A percentile compares a stretch with the other conserved stretches of the same genome.
These are phyloP conservation scores for Escarpia spicata DNA, from an alignment of 2,888 invertebrate species.

Conservation along the genomic window DNA sequence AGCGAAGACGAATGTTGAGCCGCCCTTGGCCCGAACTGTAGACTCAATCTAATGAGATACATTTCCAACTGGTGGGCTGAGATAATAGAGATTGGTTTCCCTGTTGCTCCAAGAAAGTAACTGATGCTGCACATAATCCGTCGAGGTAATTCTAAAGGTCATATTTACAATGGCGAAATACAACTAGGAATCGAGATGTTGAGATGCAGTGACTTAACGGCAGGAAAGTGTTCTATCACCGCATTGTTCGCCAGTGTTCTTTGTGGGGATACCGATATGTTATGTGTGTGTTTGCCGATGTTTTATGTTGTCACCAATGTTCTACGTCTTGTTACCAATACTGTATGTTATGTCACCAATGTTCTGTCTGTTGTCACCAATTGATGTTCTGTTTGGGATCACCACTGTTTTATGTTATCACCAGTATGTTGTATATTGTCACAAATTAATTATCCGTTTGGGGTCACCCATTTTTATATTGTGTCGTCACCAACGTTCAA, in stretches of 20 bases:
- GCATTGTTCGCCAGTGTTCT: not conserved
- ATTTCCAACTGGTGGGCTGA: not conserved
- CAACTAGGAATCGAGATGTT: not conserved
- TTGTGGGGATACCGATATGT: not conserved
- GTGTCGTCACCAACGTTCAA: not conserved
- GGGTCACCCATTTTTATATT: no score
- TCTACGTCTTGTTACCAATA: no score
- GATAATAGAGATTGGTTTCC: not conserved
- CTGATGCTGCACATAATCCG: not conserved
- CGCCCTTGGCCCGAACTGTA: not conserved
- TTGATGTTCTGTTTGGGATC: not conserved
- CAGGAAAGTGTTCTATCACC: not conserved
- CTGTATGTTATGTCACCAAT: not conserved
- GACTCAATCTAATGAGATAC: not conserved
- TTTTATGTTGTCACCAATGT: not conserved
- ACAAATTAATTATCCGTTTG: no score
- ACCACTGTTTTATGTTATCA: not conserved
- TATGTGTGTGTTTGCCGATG: no score
- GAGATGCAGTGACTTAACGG: not conserved
- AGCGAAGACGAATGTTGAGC: not conserved
- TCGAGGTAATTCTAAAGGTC: not conserved
- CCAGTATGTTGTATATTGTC: no score
- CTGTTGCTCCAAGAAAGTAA: not conserved
- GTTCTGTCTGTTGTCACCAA: not conserved
- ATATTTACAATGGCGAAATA: conserved; percentile 7